A percentile compares a stretch with the other conserved stretches of the same genome.
phyloP scores from a whole-genome alignment of 2,888 invertebrate genomes.

The Scaptomyza caliginosa region DNA sequence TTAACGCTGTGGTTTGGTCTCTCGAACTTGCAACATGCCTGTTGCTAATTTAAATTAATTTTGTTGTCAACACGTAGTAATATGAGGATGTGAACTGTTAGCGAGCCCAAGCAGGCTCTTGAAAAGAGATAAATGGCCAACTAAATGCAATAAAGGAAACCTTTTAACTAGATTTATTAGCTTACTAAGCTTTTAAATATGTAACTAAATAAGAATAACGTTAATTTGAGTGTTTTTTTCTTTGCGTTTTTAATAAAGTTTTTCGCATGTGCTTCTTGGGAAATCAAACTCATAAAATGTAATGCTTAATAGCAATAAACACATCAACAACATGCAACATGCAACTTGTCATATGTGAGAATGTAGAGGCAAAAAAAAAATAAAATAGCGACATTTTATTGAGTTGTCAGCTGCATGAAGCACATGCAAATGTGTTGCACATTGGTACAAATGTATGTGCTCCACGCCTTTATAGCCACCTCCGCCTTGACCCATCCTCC shows the following conservation, averaged over 20 bases:
- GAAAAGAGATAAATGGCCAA: conserved; percentile 12
- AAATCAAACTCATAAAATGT: conserved; percentile 53
- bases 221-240: not conserved
- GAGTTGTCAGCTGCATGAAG: conserved; percentile 73
- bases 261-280: no score
- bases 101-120: conserved; percentile 23
- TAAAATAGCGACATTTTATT: conserved; percentile 75
- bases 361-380: conserved; percentile 43
- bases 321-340: conserved; percentile 54
- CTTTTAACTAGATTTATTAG: not conserved
- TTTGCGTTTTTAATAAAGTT: no score
- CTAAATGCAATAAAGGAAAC: not conserved
- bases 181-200: not conserved
- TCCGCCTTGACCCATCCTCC: conserved; percentile 14
- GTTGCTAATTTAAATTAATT: conserved; percentile 74
- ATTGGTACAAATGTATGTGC: conserved; percentile 21
- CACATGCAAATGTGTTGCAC: conserved; percentile 50
- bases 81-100: conserved; percentile 70
- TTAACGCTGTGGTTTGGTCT: conserved; percentile 53
- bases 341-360: conserved; percentile 51
- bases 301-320: conserved; percentile 66
- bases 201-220: no score
- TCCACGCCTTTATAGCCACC: conserved; percentile 49
- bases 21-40: conserved; percentile 35
- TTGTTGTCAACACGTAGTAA: conserved; percentile 74